A percentile compares a stretch with the other conserved stretches of the same genome.
phyloP scores from a whole-genome alignment of 1,140 invertebrate species.

The Pseudoatta argentina region DNA sequence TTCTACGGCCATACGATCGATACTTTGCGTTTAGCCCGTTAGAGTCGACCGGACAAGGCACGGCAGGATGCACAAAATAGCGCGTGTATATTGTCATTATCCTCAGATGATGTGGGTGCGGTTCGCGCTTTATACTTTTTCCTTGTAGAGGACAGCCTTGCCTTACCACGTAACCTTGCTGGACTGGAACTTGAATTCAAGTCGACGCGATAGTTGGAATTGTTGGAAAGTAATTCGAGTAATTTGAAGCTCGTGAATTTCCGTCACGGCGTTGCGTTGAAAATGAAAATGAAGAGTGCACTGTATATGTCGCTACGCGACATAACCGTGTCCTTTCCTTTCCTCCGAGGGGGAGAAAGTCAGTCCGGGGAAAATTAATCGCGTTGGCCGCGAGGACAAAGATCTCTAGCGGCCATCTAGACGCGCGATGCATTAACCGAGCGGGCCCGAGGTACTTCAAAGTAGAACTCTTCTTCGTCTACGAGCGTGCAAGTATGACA shows the following conservation, averaged over 20 bases:
- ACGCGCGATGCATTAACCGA: slow-evolving; percentile 13
- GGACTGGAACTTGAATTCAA: too few relatives aligned
- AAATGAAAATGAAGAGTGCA: not conserved
- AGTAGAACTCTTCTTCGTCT: slow-evolving; percentile 30
- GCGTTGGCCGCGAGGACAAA: slow-evolving; percentile 19
- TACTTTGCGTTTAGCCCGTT: slow-evolving; percentile 19
- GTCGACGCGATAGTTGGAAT: not conserved
- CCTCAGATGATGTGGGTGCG: slow-evolving; percentile 64
- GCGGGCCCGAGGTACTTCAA: slow-evolving; percentile 21
- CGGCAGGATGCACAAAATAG: slow-evolving; percentile 76
- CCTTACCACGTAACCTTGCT: slow-evolving; percentile 26
- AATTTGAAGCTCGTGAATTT: not conserved
- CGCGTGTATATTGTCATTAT: slow-evolving; percentile 60
- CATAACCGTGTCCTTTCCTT: not conserved
- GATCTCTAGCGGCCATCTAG: slow-evolving; percentile 26
- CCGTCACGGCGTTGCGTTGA: not conserved
- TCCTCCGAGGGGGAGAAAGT: not conserved
- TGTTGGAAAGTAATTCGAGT: not conserved
- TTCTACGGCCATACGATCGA: slow-evolving; percentile 49
- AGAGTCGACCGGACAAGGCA: slow-evolving; percentile 70
- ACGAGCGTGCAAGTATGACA: slow-evolving; percentile 31
- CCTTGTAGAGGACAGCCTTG: slow-evolving; percentile 38
- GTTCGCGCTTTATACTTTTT: slow-evolving; percentile 60
- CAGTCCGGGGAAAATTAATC: slow-evolving; percentile 29
- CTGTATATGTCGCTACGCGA: too few relatives aligned